A percentile compares a stretch with the other conserved stretches of the same genome.
phyloP scores from a whole-genome alignment of 2,888 invertebrate species.

The Aromia moschata region DNA sequence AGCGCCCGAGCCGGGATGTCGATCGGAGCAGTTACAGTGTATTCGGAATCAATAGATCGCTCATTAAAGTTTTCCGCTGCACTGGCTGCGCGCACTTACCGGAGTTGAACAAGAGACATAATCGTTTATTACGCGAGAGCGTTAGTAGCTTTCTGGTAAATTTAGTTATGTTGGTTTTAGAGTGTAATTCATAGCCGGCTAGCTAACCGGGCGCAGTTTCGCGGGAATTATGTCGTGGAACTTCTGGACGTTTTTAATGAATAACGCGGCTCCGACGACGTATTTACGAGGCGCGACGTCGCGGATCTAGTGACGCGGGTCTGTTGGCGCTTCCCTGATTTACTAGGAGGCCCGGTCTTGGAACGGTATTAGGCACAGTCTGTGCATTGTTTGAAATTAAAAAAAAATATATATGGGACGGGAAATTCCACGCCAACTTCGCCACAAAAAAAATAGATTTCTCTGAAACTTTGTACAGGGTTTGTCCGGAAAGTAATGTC shows the following conservation, averaged over 20 bases:
- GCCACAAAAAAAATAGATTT: too few relatives aligned
- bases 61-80: slow-evolving; percentile 37
- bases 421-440: too few relatives aligned
- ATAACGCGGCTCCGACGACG: slow-evolving; percentile 26
- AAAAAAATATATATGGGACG: too few relatives aligned
- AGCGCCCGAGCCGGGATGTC: too few relatives aligned
- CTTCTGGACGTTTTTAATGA: slow-evolving; percentile 34
- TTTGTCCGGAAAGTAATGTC: too few relatives aligned
- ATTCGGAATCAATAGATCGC: slow-evolving; percentile 36
- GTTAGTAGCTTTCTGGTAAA: slow-evolving; percentile 38
- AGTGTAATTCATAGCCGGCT: slow-evolving; percentile 40
- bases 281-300: slow-evolving; percentile 17
- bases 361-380: too few relatives aligned
- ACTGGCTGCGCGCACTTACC: slow-evolving; percentile 37
- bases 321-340: not conserved
- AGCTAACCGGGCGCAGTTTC: slow-evolving; percentile 36
- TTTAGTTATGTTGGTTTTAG: slow-evolving; percentile 41
- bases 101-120: slow-evolving; percentile 43
- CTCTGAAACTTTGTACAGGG: too few relatives aligned
- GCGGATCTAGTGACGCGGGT: not conserved
- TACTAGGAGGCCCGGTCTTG: too few relatives aligned
- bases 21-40: slow-evolving; percentile 21
- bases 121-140: slow-evolving; percentile 40
- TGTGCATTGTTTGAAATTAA: too few relatives aligned
- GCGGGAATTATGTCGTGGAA: slow-evolving; percentile 30